Evolutionary conservation across 1,140 invertebrate species (phyloP).

Genomic region (Aphelenchoides fujianensis): DNA sequence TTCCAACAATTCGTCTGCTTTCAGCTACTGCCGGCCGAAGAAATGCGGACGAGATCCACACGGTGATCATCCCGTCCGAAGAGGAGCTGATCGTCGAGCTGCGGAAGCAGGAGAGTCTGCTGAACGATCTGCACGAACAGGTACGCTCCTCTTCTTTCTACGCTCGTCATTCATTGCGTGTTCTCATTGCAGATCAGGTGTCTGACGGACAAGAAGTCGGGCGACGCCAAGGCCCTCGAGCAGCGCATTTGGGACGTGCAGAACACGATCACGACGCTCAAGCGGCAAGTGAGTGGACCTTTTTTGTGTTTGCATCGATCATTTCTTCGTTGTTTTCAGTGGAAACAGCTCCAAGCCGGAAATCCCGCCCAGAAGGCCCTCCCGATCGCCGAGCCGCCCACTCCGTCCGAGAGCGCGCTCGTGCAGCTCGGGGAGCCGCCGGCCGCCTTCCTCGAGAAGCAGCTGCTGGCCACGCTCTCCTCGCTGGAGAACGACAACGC

Average conservation of each 20-base stretch:
- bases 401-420: not conserved
- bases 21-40: constrained; percentile 35
- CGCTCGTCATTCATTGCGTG: too few relatives aligned
- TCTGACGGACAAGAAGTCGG: not conserved
- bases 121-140: constrained; percentile 42
- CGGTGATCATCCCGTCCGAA: not conserved
- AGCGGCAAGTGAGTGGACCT: constrained; percentile 35
- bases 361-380: not conserved
- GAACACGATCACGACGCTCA: constrained; percentile 38
- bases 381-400: not conserved
- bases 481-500: constrained; percentile 39
- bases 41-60: constrained; percentile 25
- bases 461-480: constrained; percentile 44
- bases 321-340: not conserved
- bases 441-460: constrained; percentile 44
- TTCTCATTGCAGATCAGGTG: not conserved
- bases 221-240: constrained; percentile 34
- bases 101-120: constrained; percentile 42
- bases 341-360: not conserved
- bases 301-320: constrained; percentile 10
- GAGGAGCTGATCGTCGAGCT: constrained; percentile 36
- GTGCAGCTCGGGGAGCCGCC: not conserved
- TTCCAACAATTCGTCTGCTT: not conserved
- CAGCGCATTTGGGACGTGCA: constrained; percentile 50
- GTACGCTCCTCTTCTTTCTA: constrained; percentile 23